Evolutionary conservation across 1,140 invertebrate genomes (phyloP), one percentile per base, ranked within the genome.

Genomic region (Cydia amplana): DNA sequence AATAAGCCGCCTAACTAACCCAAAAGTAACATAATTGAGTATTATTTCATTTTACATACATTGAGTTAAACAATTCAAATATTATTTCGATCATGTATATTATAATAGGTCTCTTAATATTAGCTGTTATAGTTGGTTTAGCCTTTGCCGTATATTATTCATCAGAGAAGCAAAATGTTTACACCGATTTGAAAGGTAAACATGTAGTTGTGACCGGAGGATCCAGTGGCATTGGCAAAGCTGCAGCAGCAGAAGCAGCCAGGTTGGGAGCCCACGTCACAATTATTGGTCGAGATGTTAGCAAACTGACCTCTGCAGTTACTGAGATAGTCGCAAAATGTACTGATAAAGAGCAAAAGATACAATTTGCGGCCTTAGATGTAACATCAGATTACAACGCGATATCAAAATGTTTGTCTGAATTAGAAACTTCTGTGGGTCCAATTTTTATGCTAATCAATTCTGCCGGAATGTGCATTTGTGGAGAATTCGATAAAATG

Each of bases 201-300:
- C 95, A 95, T 90, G 94, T 95, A 60, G 94, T 95, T 28, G 94
- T 99, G n/a, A 98, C 97, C 28, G 98, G 98, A 67, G 98, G 98
- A 40, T 99, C 98, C 0, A 98, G 97, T 93, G 98, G 98, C 6
- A 99, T 99, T 82, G 98, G 98, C 4, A 96, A 97, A 90, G 94
- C 95, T 65, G 86, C 97, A 20, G 98, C 98, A 0, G 93, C 96
- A 16, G 94, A 97, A 84, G 97, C 95, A 43, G 96, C 95, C 2
- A 94, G 93, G 87, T 88, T 94, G 79, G 98, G 98, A 70, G 98
- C 97, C 3, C 94, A 97, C 93, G 97, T 99, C 0, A 98, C 98
- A 0, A 95, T 99, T 64, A 94, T 99, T 64, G 98, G 98, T 4
- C 94, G 98, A 84, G 95, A 98, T 92, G 80, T 94, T 46, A 84